These are phyloP conservation scores for Plestiodon gilberti DNA, from an alignment of 2,113 vertebrate species.

Conservation along the genomic window DNA sequence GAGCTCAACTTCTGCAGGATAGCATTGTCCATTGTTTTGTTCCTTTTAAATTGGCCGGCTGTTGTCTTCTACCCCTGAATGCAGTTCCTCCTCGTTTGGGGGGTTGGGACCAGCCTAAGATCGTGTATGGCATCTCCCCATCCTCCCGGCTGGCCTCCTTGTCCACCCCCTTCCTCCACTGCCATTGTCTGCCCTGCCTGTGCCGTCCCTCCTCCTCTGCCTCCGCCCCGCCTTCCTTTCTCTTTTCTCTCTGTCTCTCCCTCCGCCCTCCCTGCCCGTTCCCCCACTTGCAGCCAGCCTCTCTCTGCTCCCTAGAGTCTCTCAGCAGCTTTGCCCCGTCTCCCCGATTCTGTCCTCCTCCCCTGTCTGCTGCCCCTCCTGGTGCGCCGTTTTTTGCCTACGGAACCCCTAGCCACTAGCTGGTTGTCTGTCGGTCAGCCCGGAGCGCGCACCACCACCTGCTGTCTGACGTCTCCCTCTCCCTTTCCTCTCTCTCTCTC, in stretches of 20 bases:
- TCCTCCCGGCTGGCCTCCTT: not conserved
- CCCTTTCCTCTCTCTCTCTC: slow-evolving; percentile 50
- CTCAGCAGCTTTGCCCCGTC: slow-evolving; percentile 67
- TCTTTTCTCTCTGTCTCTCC: slow-evolving; percentile 7
- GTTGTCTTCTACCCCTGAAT: no score
- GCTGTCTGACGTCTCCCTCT: slow-evolving; percentile 36
- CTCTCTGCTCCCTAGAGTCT: slow-evolving; percentile 67
- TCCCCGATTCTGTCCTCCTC: slow-evolving; percentile 44
- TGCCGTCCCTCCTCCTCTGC: no score
- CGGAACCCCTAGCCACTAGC: slow-evolving; percentile 52
- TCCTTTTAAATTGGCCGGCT: no score
- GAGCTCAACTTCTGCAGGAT: no score
- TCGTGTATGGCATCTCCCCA: no score
- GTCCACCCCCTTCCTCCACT: no score
- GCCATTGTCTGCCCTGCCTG: not conserved
- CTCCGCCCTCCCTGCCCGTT: slow-evolving; percentile 39
- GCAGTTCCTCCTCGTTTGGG: no score
- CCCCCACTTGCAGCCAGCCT: slow-evolving; percentile 58
- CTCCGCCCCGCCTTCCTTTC: slow-evolving; percentile 23
- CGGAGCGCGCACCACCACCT: slow-evolving; percentile 46
- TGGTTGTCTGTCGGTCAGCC: slow-evolving; percentile 57
- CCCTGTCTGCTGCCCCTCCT: not conserved
- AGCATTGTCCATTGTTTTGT: no score
- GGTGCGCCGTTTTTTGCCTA: slow-evolving; percentile 43
- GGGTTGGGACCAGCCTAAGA: no score